Evolutionary conservation across 2,797 vertebrate species (phyloP).

Genomic region (Pachyuromys duprasi): DNA sequence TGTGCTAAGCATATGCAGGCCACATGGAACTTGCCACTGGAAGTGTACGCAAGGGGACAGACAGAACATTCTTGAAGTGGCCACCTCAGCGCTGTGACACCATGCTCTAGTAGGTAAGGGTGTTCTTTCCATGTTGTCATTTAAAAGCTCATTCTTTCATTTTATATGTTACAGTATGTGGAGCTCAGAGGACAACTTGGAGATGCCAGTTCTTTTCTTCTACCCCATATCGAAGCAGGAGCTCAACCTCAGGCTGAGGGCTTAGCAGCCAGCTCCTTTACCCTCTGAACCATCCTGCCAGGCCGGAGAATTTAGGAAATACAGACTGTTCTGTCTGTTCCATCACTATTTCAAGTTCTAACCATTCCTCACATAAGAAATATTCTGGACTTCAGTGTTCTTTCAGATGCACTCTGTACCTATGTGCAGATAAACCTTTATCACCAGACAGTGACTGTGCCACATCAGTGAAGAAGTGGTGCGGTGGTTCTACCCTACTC

Average conservation of each 20-base stretch:
- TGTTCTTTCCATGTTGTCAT: neutral
- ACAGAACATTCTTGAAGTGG: conserved; percentile 47
- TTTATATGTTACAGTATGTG: neutral
- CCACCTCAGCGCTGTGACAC: neutral
- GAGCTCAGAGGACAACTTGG: neutral
- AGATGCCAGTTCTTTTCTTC: neutral
- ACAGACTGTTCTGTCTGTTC: neutral
- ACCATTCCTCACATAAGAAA: neutral
- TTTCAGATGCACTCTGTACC: neutral
- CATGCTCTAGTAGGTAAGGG: neutral
- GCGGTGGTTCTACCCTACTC: neutral
- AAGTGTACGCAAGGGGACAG: neutral
- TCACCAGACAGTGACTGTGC: neutral
- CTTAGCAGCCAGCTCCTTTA: neutral
- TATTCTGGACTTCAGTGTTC: neutral
- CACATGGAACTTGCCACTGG: neutral
- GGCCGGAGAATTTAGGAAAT: neutral
- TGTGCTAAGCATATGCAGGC: neutral
- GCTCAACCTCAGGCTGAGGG: neutral
- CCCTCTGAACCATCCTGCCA: neutral
- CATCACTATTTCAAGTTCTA: neutral
- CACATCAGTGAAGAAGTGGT: neutral
- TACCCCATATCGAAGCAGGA: neutral
- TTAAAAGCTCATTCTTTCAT: neutral
- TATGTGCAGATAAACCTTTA: neutral